These are phyloP conservation scores for Callocephalon fimbriatum DNA, from an alignment of 2,113 vertebrate genomes.

Conservation along the genomic window DNA sequence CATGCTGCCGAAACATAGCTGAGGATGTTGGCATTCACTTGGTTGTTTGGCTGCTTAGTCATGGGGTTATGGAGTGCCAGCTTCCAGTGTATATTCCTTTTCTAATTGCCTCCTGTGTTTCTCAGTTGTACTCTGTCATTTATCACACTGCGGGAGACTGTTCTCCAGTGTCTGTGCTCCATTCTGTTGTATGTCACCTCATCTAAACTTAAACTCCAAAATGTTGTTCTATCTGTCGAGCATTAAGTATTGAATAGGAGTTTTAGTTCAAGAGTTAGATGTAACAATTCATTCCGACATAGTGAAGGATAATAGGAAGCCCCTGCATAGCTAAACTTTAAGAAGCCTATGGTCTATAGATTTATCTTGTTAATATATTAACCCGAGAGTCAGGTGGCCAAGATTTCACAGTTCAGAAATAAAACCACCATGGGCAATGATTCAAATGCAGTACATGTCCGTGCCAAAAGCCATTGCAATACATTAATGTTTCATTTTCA, in stretches of 20 bases:
- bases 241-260: not conserved
- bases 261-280: not conserved
- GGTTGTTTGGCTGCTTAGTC: not conserved
- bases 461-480: not conserved
- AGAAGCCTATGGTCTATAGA: not conserved
- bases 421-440: not conserved
- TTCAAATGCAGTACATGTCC: not conserved
- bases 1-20: not conserved
- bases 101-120: not conserved
- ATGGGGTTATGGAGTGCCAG: not conserved
- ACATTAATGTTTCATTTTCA: not conserved
- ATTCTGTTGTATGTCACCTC: not conserved
- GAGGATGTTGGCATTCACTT: not conserved
- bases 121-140: not conserved
- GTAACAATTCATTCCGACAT: not conserved
- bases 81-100: not conserved
- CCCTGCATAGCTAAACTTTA: not conserved
- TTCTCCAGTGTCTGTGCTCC: not conserved
- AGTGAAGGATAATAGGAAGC: not conserved
- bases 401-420: not conserved
- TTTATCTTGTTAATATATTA: conserved; percentile 5
- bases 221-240: not conserved
- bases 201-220: not conserved
- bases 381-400: not conserved
- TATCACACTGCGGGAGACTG: not conserved